Evolutionary conservation across 1,140 invertebrate species (phyloP).

Genomic region (Panagrolaimus sp.): DNA sequence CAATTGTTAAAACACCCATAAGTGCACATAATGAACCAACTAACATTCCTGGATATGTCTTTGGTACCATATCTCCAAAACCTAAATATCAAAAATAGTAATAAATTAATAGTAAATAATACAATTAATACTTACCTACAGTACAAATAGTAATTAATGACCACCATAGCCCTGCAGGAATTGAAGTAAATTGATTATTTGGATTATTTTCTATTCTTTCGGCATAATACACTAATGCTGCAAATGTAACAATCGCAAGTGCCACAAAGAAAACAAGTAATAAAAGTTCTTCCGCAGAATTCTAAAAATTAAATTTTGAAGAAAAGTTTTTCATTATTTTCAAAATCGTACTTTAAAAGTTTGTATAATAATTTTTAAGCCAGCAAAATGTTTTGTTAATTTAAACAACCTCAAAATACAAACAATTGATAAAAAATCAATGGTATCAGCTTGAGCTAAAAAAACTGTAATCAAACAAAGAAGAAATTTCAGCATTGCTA

Average conservation of each 20-base stretch:
- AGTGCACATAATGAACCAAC: constrained; percentile 80
- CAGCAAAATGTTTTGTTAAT: constrained; percentile 87
- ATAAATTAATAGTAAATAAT: constrained; percentile 69
- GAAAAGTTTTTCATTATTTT: background rate
- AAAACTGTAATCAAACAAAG: constrained; percentile 33
- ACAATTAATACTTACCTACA: constrained; percentile 59
- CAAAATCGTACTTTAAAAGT: constrained; percentile 74
- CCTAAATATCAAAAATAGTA: constrained; percentile 78
- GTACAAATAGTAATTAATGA: constrained; percentile 44
- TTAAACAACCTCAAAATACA: constrained; percentile 96
- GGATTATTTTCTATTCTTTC: constrained; percentile 91
- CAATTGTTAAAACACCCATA: constrained; percentile 81
- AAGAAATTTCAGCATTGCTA: constrained; percentile 22
- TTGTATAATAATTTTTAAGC: constrained; percentile 94
- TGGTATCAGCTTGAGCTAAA: constrained; percentile 42
- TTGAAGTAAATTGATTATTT: constrained; percentile 83
- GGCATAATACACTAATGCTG: constrained; percentile 96
- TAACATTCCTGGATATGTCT: constrained; percentile 66
- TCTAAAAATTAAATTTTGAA: constrained; percentile 66
- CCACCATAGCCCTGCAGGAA: constrained; percentile 62
- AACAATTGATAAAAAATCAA: constrained; percentile 93
- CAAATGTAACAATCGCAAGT: constrained; percentile 94
- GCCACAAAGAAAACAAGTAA: constrained; percentile 84
- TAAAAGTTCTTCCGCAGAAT: constrained; percentile 94
- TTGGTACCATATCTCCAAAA: constrained; percentile 47